Evolutionary conservation across 2,113 vertebrate species (phyloP), one percentile per base, ranked within the genome.

Genomic region (Dendropsophus ebraccatus): DNA sequence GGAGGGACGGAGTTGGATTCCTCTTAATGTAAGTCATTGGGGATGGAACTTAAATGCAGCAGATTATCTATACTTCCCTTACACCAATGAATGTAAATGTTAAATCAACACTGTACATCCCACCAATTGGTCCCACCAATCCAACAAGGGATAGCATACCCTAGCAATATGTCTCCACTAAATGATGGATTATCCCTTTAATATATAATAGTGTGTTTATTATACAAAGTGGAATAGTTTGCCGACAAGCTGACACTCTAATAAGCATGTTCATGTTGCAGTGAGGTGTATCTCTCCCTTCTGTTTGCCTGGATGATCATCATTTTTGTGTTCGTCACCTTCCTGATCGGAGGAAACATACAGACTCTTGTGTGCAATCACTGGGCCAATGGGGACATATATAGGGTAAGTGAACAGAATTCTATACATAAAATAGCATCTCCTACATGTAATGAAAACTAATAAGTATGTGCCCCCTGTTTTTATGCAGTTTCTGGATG

Each of bases 311-410:
- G 90, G 86, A 92, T 96, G 25, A 92, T 96, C 87, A 89, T 93
- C 86, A 92, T 96, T 83, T 85, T 96, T 25, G 93, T 96, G 50
- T 94, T 94, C 0, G 79, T 90, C 89, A 94, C 93, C 11, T 94
- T 96, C 84, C 84, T 96, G 70, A 88, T 95, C 16, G 95, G 95
- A 2, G 96, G 95, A 72, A 95, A 96, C 0, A 84, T 92, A 80
- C 92, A 94, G 89, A 95, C 94, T 0, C 81, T 95, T 86, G 83
- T 93, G 70, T 96, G 95, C 88, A 92, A 83, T 81, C 94, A 93
- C 52, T 96, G 94, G 94, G 88, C 90, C 62, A 94, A 87, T 0
- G 91, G 92, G 28, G 92, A 95, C 81, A 91, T 96, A 17, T 95
- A 93, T 32, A 49, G 93, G 94, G 96, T 96, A 56, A 80, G 84